These are phyloP conservation scores for Enteromius argenteus DNA, from an alignment of 2,797 vertebrate species.

Conservation along the genomic window DNA sequence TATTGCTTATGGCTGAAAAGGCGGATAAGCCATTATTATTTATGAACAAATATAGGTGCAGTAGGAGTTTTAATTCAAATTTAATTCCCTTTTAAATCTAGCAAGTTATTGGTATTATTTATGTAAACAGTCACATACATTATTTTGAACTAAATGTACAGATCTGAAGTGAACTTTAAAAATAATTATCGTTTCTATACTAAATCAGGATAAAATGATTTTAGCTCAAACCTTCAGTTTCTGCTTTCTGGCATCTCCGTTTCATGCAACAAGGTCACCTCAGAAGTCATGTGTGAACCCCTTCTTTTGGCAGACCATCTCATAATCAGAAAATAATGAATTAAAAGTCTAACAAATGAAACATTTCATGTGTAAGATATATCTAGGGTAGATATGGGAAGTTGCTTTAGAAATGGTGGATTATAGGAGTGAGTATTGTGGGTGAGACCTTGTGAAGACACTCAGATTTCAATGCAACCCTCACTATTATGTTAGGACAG, in stretches of 20 bases:
- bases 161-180: neutral
- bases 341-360: neutral
- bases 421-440: neutral
- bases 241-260: constrained; percentile 19
- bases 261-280: constrained; percentile 10
- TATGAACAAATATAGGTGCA: neutral
- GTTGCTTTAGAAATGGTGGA: neutral
- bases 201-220: neutral
- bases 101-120: neutral
- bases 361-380: neutral
- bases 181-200: neutral
- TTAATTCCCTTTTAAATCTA: neutral
- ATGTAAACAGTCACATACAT: neutral
- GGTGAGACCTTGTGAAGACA: constrained; percentile 7
- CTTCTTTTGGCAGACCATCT: neutral
- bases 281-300: neutral
- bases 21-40: neutral
- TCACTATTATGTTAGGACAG: constrained; percentile 44
- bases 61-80: neutral
- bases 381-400: neutral
- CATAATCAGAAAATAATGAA: constrained; percentile 20
- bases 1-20: constrained; percentile 22
- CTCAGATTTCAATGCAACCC: constrained; percentile 29
- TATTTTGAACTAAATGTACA: neutral
- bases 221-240: constrained; percentile 8